A percentile compares a stretch with the other conserved stretches of the same genome.
Evolutionary conservation across 2,797 vertebrate genomes (phyloP).

Genomic region (Allobates femoralis): DNA sequence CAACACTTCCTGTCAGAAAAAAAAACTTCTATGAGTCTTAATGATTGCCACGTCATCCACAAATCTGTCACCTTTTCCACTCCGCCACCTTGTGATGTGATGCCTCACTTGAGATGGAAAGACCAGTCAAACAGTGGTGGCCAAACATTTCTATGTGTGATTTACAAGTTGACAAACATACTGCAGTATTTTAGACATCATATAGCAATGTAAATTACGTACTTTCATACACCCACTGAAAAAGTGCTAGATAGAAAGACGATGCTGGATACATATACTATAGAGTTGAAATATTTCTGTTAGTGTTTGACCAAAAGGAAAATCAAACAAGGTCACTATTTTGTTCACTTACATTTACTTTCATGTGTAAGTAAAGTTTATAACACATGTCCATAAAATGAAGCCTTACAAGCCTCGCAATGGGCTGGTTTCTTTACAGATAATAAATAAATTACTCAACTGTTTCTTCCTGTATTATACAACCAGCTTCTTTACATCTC

Average conservation of each 20-base stretch:
- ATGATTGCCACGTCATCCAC: not conserved
- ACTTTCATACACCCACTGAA: not conserved
- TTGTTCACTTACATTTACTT: too few species aligned
- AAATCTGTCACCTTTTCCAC: constrained; percentile 22
- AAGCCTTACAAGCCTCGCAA: too few species aligned
- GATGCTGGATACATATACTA: not conserved
- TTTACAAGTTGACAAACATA: not conserved
- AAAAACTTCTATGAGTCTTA: not conserved
- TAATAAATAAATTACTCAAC: too few species aligned
- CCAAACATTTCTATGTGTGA: constrained; percentile 15
- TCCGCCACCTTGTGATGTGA: not conserved
- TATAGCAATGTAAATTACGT: not conserved
- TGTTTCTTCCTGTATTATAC: too few species aligned
- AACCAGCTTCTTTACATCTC: too few species aligned
- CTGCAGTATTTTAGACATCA: not conserved
- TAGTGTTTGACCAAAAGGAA: too few species aligned
- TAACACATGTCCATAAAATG: too few species aligned
- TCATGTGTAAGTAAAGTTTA: too few species aligned
- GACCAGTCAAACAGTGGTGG: not conserved
- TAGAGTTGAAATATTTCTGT: not conserved
- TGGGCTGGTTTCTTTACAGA: too few species aligned
- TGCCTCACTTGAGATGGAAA: constrained; percentile 2
- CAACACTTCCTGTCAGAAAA: constrained; percentile 85
- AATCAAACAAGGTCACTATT: too few species aligned
- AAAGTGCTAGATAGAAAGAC: not conserved